These are phyloP conservation scores for Tipula confusa DNA, from an alignment of 2,888 invertebrate species.

Conservation along the genomic window DNA sequence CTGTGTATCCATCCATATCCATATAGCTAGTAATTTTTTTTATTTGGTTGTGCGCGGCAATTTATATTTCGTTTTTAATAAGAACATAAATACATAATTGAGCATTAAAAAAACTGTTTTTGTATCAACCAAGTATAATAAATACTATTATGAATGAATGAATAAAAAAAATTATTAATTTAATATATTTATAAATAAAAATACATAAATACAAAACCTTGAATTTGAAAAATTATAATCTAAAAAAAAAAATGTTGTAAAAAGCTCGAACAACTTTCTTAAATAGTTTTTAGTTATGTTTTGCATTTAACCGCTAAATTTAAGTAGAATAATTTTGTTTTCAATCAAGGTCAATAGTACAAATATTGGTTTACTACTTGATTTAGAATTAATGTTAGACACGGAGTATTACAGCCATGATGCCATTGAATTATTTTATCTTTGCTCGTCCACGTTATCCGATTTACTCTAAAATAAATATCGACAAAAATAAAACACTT, in stretches of 20 bases:
- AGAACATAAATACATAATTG: not conserved
- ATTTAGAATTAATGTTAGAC: not conserved
- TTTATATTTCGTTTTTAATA: not conserved
- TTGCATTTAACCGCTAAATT: conserved; percentile 25
- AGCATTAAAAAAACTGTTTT: not conserved
- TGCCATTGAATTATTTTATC: not conserved
- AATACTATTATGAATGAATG: not conserved
- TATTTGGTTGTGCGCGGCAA: not conserved
- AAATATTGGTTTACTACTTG: not conserved
- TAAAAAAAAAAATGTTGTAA: not conserved
- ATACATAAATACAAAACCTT: not conserved
- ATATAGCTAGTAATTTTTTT: too few relatives aligned
- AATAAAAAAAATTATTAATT: not conserved
- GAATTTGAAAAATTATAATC: conserved; percentile 20
- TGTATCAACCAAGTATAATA: not conserved
- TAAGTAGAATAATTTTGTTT: conserved; percentile 9
- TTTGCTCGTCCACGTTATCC: too few relatives aligned
- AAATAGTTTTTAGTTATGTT: conserved; percentile 1
- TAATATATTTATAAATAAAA: not conserved
- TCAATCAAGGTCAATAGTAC: conserved; percentile 9
- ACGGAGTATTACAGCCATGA: not conserved
- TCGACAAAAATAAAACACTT: too few relatives aligned
- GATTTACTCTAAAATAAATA: too few relatives aligned
- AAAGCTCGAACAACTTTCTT: conserved; percentile 25
- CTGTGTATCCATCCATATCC: not conserved